These are phyloP conservation scores for Sesia apiformis DNA, from an alignment of 2,888 invertebrate species.

Conservation along the genomic window DNA sequence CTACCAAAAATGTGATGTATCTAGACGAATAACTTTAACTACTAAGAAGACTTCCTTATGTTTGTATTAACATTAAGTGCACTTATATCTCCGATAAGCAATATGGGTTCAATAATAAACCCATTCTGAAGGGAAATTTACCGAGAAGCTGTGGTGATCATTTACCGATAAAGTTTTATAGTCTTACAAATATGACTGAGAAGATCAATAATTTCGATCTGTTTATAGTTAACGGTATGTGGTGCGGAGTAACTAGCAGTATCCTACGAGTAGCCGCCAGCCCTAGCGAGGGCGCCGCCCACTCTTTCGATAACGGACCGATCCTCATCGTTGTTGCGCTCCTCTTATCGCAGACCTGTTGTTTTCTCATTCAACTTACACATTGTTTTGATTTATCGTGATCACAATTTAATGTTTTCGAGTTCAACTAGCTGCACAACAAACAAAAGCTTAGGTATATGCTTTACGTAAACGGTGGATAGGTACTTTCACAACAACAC, in stretches of 20 bases:
- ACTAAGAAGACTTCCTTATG: constrained; percentile 7
- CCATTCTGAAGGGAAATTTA: constrained; percentile 44
- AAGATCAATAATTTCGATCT: neutral
- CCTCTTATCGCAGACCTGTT: constrained; percentile 54
- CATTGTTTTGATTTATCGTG: constrained; percentile 42
- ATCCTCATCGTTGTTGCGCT: constrained; percentile 43
- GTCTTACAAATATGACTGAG: neutral
- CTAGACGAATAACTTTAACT: too few species aligned
- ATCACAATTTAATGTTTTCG: constrained; percentile 26
- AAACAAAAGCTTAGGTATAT: neutral
- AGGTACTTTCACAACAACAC: neutral
- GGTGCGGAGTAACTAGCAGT: neutral
- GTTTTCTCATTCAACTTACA: constrained; percentile 55
- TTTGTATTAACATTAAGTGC: constrained; percentile 23
- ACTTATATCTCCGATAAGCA: constrained; percentile 39
- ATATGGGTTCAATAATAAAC: constrained; percentile 41
- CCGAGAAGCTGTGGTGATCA: constrained; percentile 22
- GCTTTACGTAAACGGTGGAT: too few species aligned
- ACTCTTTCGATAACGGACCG: constrained; percentile 43
- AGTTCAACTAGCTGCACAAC: neutral
- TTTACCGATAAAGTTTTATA: constrained; percentile 2
- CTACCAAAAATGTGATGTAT: too few species aligned
- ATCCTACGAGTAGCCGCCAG: constrained; percentile 17
- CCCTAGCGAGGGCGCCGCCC: constrained; percentile 45
- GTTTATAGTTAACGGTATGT: neutral